Percentiles rank a stretch among this genome's conserved stretches.
These are phyloP conservation scores for Acanthopleura granulata DNA, from an alignment of 2,888 invertebrate species.

Conservation along the genomic window DNA sequence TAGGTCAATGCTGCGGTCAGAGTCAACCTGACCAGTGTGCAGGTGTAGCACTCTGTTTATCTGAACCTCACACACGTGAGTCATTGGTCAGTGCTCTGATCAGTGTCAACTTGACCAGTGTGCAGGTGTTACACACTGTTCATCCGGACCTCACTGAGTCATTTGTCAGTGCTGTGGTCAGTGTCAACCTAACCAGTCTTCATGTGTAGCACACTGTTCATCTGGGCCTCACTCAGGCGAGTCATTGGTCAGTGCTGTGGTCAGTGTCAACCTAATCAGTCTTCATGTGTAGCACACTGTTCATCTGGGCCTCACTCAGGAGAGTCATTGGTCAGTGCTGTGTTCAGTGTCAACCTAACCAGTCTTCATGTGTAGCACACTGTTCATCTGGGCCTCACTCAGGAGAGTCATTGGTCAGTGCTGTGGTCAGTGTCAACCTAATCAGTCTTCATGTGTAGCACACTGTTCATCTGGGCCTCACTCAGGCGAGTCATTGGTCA, in stretches of 20 bases:
- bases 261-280: neutral
- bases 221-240: conserved; percentile 40
- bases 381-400: too few relatives aligned
- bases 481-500: conserved; percentile 33
- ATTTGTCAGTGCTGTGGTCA: conserved; percentile 45
- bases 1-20: neutral
- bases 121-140: too few relatives aligned
- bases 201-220: conserved; percentile 39
- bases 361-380: too few relatives aligned
- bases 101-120: too few relatives aligned
- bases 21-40: neutral
- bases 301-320: too few relatives aligned
- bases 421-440: conserved; percentile 49
- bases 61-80: too few relatives aligned
- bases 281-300: neutral
- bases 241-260: neutral
- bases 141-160: too few relatives aligned
- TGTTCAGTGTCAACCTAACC: too few relatives aligned
- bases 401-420: conserved; percentile 19
- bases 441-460: conserved; percentile 42
- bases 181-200: conserved; percentile 53
- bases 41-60: neutral
- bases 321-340: too few relatives aligned
- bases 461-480: conserved; percentile 38
- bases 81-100: too few relatives aligned